Conservation (phyloP, 2,113 vertebrate species). For the Melanocharis versteri region DNA sequence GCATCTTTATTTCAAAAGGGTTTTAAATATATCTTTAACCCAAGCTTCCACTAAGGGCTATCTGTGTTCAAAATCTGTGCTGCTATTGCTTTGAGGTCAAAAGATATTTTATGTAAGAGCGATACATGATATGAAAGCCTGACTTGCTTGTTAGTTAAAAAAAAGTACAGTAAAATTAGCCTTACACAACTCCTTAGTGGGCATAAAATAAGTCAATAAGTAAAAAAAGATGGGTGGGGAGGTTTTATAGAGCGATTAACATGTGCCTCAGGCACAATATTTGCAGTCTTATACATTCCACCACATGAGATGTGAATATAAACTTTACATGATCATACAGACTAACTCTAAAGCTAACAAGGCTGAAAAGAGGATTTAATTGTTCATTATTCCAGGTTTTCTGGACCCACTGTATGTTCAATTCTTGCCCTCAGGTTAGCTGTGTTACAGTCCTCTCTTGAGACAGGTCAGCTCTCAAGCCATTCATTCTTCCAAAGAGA, state of each 20-base stretch:
- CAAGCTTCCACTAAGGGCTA: not conserved
- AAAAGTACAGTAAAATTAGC: not conserved
- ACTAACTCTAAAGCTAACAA: not conserved
- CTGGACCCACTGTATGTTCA: not conserved
- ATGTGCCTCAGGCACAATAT: not conserved
- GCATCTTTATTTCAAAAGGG: not conserved
- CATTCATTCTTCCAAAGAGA: not conserved
- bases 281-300: not conserved
- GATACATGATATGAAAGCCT: not conserved
- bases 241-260: constrained; percentile 36
- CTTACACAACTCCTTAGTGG: not conserved
- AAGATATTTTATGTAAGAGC: not conserved
- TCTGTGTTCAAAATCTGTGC: not conserved
- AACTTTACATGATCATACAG: not conserved
- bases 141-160: not conserved
- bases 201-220: constrained; percentile 12
- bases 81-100: not conserved
- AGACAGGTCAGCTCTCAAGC: not conserved
- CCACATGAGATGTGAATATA: not conserved
- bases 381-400: not conserved
- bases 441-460: not conserved
- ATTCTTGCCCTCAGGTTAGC: not conserved
- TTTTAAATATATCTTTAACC: not conserved
- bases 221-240: constrained; percentile 16
- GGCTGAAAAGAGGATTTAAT: not conserved